Conservation (phyloP, 2,888 invertebrate genomes). For the Gastracanthus pulcherrimus region DNA sequence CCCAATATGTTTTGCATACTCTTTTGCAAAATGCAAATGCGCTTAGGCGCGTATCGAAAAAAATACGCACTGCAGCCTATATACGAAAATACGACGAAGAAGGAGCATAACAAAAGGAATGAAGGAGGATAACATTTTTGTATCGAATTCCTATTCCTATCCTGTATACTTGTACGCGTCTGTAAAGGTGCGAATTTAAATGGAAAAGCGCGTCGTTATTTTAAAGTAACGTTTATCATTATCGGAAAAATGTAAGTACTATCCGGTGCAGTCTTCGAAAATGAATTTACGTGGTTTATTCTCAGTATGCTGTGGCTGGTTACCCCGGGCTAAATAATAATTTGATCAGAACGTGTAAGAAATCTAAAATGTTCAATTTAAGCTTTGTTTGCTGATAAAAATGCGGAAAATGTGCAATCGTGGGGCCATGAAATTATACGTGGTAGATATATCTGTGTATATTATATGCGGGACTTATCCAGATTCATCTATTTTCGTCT, state of each 20-base stretch:
- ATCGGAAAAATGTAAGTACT: no score
- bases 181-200: no score
- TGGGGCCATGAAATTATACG: neutral
- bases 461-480: neutral
- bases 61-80: neutral
- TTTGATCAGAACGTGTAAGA: neutral
- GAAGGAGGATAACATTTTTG: neutral
- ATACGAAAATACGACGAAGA: no score
- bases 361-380: neutral
- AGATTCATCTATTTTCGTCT: neutral
- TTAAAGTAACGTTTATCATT: neutral
- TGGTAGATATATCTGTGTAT: neutral
- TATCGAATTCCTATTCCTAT: neutral
- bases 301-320: neutral
- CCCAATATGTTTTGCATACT: neutral
- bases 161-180: no score
- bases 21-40: slow-evolving; percentile 8
- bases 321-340: neutral
- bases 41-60: neutral
- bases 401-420: no score
- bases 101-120: no score
- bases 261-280: no score
- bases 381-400: neutral
- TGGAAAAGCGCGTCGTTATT: neutral
- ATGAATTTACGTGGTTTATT: neutral